Evolutionary conservation across 2,113 vertebrate species (phyloP), one percentile per base, ranked within the genome.

Genomic region (Lagenorhynchus albirostris): DNA sequence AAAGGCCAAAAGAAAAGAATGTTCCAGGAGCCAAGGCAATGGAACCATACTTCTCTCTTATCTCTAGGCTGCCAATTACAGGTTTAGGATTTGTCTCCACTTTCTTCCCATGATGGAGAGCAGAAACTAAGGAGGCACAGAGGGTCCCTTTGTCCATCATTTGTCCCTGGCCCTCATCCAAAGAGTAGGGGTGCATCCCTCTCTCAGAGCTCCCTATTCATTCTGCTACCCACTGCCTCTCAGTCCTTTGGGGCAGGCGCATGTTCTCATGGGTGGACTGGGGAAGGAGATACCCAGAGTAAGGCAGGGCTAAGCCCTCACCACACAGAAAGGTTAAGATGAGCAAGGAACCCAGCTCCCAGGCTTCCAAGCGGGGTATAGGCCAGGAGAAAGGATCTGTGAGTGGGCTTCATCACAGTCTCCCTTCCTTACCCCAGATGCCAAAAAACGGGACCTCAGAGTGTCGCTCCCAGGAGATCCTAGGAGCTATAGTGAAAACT

Each of bases 201-300:
- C 29, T 70, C 44, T 18, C 7, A 0, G 58, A 47, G 36, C 4
- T 23, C 53, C 26, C 50, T 4, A 15, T 29, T 68, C 14, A 8
- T 21, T 23, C 67, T 44, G 44, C 80, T 62, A 71, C 65, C 58
- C 63, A 82, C 25, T 3, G 13, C 38, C 36, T 15, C 70, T 62
- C 38, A 10, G 36, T 36, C 55, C 74, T 62, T 47, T 1, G 44
- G 81, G 44, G 31, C 17, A 1, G 41, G 6, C 1, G 9, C 5
- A 1, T 2, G 2, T 21, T 33, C 15, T 38, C 68, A 26, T 23
- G 4, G 20, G 3, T 50, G 23, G 41, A 29, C 25, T 2, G 13
- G 58, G 71, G 14, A 29, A 88, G 82, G 36, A 82, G 7, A 90
- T 53, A n/a, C 53, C 3, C 38, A 6, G 41, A 47, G 23, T 0